Percentiles rank a stretch among this genome's conserved stretches.
phyloP scores from a whole-genome alignment of 2,888 invertebrate genomes.

The Tinea semifulvella region DNA sequence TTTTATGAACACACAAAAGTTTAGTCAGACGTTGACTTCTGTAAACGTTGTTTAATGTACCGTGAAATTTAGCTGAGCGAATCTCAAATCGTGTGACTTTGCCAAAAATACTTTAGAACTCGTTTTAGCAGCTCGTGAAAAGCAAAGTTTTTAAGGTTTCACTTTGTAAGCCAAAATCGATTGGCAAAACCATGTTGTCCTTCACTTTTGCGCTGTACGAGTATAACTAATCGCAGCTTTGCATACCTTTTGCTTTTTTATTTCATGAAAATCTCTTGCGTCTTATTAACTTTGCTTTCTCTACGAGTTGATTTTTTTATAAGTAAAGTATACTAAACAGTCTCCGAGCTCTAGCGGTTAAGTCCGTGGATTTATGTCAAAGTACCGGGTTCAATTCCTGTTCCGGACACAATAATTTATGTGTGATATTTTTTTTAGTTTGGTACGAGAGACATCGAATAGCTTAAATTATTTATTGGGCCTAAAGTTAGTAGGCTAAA shows the following conservation, averaged over 20 bases:
- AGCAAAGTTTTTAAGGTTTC: constrained; percentile 14
- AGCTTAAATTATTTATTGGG: too few relatives aligned
- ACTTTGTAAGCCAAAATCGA: constrained; percentile 7
- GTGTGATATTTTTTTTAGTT: too few relatives aligned
- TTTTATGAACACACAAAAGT: constrained; percentile 1
- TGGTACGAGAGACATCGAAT: too few relatives aligned
- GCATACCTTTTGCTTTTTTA: neutral
- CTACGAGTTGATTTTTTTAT: too few relatives aligned
- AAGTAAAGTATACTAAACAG: too few relatives aligned
- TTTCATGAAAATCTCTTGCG: too few relatives aligned
- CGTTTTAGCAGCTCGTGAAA: constrained; percentile 14
- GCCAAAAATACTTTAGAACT: constrained; percentile 13
- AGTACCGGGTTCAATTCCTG: too few relatives aligned
- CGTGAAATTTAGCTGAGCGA: constrained; percentile 13
- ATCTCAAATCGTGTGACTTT: constrained; percentile 15
- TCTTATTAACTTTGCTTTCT: too few relatives aligned
- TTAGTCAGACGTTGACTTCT: constrained; percentile 4
- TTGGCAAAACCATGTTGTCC: constrained; percentile 1
- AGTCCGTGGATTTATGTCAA: too few relatives aligned
- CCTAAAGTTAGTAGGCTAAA: too few relatives aligned
- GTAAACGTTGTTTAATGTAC: constrained; percentile 16
- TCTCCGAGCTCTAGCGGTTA: too few relatives aligned
- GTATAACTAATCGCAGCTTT: neutral
- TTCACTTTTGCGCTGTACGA: neutral
- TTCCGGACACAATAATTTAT: too few relatives aligned